A percentile compares a stretch with the other conserved stretches of the same genome.
These are phyloP conservation scores for Acromyrmex echinatior DNA, from an alignment of 1,140 invertebrate genomes.

Conservation along the genomic window DNA sequence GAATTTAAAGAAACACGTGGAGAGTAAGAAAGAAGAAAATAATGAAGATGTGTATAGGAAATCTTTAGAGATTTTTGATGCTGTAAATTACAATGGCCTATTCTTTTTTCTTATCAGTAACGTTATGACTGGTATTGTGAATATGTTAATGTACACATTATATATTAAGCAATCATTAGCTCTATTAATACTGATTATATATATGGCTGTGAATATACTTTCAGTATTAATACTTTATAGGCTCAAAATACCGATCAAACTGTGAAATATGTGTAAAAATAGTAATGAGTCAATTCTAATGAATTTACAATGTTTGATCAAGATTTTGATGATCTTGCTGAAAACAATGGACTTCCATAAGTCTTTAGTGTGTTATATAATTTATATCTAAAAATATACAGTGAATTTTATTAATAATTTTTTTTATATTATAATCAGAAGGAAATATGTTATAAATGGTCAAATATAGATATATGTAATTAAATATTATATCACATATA, in stretches of 20 bases:
- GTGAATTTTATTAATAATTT: background rate
- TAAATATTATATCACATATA: slow-evolving; percentile 16
- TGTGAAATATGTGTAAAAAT: slow-evolving; percentile 68
- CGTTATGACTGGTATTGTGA: slow-evolving; percentile 92
- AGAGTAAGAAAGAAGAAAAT: slow-evolving; percentile 50
- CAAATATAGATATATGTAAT: slow-evolving; percentile 2
- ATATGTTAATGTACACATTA: slow-evolving; percentile 90
- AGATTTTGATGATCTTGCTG: background rate
- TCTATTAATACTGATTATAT: slow-evolving; percentile 88
- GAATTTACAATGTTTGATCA: slow-evolving; percentile 8
- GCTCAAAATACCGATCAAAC: slow-evolving; percentile 77
- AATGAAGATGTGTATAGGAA: slow-evolving; percentile 49
- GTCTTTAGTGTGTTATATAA: slow-evolving; percentile 3
- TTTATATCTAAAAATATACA: slow-evolving; percentile 25
- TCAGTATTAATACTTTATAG: slow-evolving; percentile 80
- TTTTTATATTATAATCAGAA: background rate
- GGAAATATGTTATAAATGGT: background rate
- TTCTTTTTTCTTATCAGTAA: slow-evolving; percentile 93
- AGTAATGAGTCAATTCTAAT: slow-evolving; percentile 26
- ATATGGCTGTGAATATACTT: slow-evolving; percentile 87
- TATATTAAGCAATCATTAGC: slow-evolving; percentile 84
- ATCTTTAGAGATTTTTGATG: slow-evolving; percentile 88
- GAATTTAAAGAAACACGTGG: slow-evolving; percentile 42
- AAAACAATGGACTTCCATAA: background rate
- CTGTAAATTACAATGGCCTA: slow-evolving; percentile 92